Evolutionary conservation across 30 jellyfish, hydroid and myxozoan genomes (phyloP).

Genomic region (Hydractinia echinata): DNA sequence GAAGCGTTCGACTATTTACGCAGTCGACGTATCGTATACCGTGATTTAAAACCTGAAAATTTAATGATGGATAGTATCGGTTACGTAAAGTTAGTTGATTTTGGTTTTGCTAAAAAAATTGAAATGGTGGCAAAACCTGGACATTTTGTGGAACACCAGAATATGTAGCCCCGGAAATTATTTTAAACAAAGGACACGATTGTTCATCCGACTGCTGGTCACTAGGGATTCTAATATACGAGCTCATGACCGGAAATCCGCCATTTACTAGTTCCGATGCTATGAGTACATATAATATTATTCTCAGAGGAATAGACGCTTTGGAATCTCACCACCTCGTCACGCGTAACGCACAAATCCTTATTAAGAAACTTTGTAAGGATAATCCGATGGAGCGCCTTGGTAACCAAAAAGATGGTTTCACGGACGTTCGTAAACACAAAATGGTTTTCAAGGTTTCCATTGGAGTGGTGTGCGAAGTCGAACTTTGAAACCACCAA

Average conservation of each 20-base stretch:
- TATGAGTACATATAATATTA: constrained; percentile 74
- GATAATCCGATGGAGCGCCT: constrained; percentile 75
- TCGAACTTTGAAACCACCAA: constrained; percentile 73
- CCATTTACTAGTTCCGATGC: constrained; percentile 91
- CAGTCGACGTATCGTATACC: constrained; percentile 67
- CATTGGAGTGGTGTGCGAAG: constrained; percentile 72
- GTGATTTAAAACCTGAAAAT: constrained; percentile 98
- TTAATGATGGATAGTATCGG: constrained; percentile 72
- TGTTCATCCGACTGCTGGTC: constrained; percentile 93
- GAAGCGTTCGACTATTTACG: constrained; percentile 95
- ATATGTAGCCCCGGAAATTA: constrained; percentile 98
- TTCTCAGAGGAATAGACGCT: constrained; percentile 89
- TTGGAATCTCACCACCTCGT: constrained; percentile 68
- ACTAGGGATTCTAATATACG: constrained; percentile 78
- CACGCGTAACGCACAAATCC: constrained; percentile 68
- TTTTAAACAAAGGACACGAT: constrained; percentile 92
- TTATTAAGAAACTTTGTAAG: constrained; percentile 77
- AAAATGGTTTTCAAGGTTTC: constrained; percentile 95
- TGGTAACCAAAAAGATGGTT: constrained; percentile 88
- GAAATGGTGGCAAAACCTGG: constrained; percentile 89
- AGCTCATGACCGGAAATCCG: constrained; percentile 91
- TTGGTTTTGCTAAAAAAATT: constrained; percentile 91
- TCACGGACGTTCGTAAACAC: constrained; percentile 69
- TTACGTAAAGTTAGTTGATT: constrained; percentile 89
- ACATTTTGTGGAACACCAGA: constrained; percentile 99